Percentiles rank a stretch among this genome's conserved stretches.
Conservation (phyloP, 2,797 vertebrate genomes). For the Psittacula derbiana region DNA sequence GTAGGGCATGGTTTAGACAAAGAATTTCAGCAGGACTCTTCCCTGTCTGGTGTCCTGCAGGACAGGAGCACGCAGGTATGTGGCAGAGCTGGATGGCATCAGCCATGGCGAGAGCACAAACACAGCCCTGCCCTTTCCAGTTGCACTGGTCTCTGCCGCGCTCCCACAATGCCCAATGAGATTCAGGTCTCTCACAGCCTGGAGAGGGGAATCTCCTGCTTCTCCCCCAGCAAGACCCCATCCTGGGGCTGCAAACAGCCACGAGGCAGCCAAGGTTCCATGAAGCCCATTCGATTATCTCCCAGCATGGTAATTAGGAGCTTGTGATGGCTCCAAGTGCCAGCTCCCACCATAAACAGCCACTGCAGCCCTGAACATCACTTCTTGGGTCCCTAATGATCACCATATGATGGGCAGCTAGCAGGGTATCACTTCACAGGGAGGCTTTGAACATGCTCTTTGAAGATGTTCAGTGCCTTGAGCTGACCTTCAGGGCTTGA, state of each 20-base stretch:
- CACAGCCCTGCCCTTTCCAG: not conserved
- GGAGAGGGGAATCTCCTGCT: not conserved
- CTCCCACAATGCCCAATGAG: accelerated
- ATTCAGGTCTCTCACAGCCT: accelerated
- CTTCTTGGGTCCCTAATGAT: not conserved
- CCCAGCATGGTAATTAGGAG: not conserved
- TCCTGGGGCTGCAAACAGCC: not conserved
- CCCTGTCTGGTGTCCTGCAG: not conserved
- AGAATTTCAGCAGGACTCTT: not conserved
- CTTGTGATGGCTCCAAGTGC: not conserved
- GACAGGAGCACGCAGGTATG: not conserved
- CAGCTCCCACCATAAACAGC: not conserved
- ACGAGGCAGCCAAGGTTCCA: accelerated
- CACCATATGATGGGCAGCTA: not conserved
- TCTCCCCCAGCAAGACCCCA: not conserved
- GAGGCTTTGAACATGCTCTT: not conserved
- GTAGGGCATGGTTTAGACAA: not conserved
- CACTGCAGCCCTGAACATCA: not conserved
- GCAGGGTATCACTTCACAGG: not conserved
- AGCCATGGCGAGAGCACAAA: not conserved
- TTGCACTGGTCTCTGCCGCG: not conserved
- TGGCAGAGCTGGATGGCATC: not conserved
- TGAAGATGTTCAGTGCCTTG: not conserved
- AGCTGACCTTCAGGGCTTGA: not conserved
- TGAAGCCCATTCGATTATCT: not conserved